These are phyloP conservation scores for Scolopax rusticola DNA, from an alignment of 2,797 vertebrate species.

Conservation along the genomic window DNA sequence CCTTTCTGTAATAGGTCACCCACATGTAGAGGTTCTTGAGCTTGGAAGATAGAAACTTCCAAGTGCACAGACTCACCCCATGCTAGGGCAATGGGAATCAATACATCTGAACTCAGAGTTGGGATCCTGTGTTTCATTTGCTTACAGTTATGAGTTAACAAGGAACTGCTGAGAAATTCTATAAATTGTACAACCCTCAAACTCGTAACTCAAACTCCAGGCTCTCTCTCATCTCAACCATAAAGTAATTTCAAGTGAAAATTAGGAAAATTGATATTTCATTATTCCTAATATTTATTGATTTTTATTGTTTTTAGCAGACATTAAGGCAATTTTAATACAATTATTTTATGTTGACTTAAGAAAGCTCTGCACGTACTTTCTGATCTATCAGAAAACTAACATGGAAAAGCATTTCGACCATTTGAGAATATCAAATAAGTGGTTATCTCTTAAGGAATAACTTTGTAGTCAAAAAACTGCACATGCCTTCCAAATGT, in stretches of 20 bases:
- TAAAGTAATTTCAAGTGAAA: background rate
- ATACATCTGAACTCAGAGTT: background rate
- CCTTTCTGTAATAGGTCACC: background rate
- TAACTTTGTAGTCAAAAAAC: background rate
- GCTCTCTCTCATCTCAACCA: background rate
- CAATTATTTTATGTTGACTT: background rate
- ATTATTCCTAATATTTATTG: background rate
- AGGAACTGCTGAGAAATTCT: background rate
- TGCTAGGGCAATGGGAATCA: background rate
- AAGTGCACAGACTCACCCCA: background rate
- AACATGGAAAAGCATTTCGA: background rate
- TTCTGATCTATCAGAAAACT: background rate
- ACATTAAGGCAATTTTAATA: background rate
- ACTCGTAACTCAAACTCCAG: background rate
- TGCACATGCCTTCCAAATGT: background rate
- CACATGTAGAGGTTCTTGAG: background rate
- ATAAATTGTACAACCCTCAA: background rate
- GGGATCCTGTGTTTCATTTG: background rate
- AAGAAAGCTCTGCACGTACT: background rate
- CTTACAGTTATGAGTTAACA: rapidly evolving
- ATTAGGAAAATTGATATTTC: background rate
- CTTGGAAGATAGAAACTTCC: background rate
- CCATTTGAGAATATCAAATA: background rate
- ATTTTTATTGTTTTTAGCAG: background rate
- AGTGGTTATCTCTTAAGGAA: background rate